A percentile compares a stretch with the other conserved stretches of the same genome.
phyloP scores from a whole-genome alignment of 2,797 vertebrate species.

The Coreius guichenoti region DNA sequence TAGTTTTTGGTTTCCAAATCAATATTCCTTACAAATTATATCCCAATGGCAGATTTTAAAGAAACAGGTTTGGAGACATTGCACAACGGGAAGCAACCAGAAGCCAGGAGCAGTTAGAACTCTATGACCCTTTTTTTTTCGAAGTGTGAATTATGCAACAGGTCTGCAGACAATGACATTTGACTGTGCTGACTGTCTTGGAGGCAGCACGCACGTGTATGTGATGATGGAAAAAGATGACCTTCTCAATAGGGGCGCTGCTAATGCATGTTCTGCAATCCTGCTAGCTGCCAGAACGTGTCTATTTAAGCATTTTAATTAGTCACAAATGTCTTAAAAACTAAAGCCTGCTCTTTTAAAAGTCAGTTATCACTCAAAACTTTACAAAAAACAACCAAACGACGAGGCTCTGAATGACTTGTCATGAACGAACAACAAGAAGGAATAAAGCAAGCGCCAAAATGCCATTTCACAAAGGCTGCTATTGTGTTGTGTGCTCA shows the following conservation, averaged over 20 bases:
- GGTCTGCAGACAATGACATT: constrained; percentile 75
- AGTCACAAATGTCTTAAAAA: constrained; percentile 13
- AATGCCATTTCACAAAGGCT: constrained; percentile 38
- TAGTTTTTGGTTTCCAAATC: constrained; percentile 40
- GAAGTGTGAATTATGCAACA: constrained; percentile 69
- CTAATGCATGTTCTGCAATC: constrained; percentile 52
- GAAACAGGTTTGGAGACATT: constrained; percentile 20
- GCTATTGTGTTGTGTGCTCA: constrained; percentile 57
- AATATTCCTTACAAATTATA: constrained; percentile 58
- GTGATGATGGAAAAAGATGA: constrained; percentile 76
- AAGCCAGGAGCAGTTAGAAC: constrained; percentile 51
- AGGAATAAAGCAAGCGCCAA: constrained; percentile 2
- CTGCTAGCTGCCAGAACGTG: constrained; percentile 25
- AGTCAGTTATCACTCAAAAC: neutral
- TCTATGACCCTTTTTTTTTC: constrained; percentile 47
- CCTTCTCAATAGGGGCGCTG: constrained; percentile 75
- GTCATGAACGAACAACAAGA: neutral
- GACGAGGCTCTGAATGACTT: neutral
- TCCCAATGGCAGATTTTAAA: constrained; percentile 59
- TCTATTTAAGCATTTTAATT: constrained; percentile 28
- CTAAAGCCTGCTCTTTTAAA: constrained; percentile 17
- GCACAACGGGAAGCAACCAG: constrained; percentile 45
- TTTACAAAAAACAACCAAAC: neutral
- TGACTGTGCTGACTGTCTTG: constrained; percentile 76
- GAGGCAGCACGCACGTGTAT: constrained; percentile 69